Percentiles rank a stretch among this genome's conserved stretches.
Conservation (phyloP, 1,140 invertebrate genomes). For the Drosophila sturtevanti region DNA sequence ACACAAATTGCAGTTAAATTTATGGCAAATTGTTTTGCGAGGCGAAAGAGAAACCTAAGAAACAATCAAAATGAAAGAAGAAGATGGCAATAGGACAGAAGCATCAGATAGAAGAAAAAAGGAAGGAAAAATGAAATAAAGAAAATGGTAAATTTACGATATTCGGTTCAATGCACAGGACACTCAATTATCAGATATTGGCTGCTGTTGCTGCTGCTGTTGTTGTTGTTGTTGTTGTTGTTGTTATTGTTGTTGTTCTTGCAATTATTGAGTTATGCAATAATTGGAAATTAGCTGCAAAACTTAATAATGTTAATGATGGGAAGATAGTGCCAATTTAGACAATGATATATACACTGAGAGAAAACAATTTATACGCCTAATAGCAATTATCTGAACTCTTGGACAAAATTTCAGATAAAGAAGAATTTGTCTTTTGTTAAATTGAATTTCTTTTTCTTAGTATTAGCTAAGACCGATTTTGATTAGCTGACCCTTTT, state of each 20-base stretch:
- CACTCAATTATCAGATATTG: conserved; percentile 36
- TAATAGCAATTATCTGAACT: too few relatives aligned
- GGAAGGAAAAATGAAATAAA: not conserved
- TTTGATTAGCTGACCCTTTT: not conserved
- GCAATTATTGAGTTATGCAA: conserved; percentile 29
- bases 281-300: conserved; percentile 44
- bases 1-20: conserved; percentile 8
- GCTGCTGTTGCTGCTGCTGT: not conserved
- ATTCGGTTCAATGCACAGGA: conserved; percentile 20
- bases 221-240: not conserved
- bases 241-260: not conserved
- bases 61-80: not conserved
- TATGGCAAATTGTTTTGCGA: conserved; percentile 2
- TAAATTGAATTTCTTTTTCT: not conserved
- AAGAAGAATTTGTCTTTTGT: too few relatives aligned
- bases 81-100: not conserved
- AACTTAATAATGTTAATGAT: not conserved
- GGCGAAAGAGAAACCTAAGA: not conserved
- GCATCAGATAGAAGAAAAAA: not conserved
- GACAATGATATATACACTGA: not conserved
- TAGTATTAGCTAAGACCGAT: not conserved
- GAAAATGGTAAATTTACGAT: not conserved
- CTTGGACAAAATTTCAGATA: too few relatives aligned
- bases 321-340: not conserved
- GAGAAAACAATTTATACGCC: not conserved